phyloP scores from a whole-genome alignment of 2,797 vertebrate species.

The Apogon hyalosoma region DNA sequence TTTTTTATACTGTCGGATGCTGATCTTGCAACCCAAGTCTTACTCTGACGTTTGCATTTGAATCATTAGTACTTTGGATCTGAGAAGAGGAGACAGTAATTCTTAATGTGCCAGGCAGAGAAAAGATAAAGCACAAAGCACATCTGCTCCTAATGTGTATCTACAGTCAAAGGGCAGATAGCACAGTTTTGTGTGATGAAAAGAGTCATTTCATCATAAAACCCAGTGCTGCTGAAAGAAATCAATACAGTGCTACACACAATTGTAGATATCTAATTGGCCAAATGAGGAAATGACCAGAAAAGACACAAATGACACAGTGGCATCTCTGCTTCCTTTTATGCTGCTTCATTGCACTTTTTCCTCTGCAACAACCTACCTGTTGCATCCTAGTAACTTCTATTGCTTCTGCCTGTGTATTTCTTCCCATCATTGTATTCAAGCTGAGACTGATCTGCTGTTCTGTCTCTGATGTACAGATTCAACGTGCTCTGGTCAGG shows the following conservation, averaged over 20 bases:
- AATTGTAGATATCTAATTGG: background rate
- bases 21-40: constrained; percentile 1
- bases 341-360: constrained; percentile 9
- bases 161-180: background rate
- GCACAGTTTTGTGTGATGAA: background rate
- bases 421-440: background rate
- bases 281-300: constrained; percentile 5
- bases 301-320: constrained; percentile 9
- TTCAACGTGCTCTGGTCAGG: constrained; percentile 90
- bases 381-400: background rate
- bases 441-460: background rate
- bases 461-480: constrained; percentile 72
- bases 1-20: background rate
- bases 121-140: background rate
- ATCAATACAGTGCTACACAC: background rate
- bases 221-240: constrained; percentile 8
- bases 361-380: constrained; percentile 12
- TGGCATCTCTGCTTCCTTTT: constrained; percentile 7
- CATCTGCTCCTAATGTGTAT: constrained; percentile 3
- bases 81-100: background rate
- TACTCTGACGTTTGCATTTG: background rate
- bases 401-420: background rate
- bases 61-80: constrained; percentile 8
- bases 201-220: background rate
- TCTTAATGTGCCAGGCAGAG: constrained; percentile 1